Evolutionary conservation across 1,140 invertebrate genomes (phyloP).

Genomic region (Tetragonula clypearis): DNA sequence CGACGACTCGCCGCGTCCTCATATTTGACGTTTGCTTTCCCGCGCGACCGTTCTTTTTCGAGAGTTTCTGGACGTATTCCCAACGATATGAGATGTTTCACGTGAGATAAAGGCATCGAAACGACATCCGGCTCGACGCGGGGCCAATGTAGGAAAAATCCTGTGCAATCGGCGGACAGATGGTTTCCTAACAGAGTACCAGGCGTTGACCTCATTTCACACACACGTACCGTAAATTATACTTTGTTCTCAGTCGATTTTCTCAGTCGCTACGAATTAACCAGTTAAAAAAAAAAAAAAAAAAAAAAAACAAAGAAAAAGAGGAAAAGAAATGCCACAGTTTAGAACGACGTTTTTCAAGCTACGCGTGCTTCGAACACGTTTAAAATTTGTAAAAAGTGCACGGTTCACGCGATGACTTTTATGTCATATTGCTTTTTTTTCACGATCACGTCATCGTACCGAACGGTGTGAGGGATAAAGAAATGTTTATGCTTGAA

Average conservation of each 20-base stretch:
- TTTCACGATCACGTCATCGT: neutral
- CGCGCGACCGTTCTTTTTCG: neutral
- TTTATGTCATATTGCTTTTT: neutral
- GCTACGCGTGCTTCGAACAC: neutral
- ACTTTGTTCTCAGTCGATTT: constrained; percentile 25
- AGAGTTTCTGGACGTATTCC: constrained; percentile 34
- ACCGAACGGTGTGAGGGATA: neutral
- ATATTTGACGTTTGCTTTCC: neutral
- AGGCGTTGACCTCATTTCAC: constrained; percentile 34
- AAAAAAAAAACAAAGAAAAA: too few relatives aligned
- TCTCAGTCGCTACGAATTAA: constrained; percentile 21
- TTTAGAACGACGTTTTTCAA: neutral
- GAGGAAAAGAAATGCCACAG: neutral
- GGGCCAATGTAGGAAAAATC: constrained; percentile 25
- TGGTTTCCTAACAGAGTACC: constrained; percentile 18
- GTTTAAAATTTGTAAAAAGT: neutral
- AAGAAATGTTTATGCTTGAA: neutral
- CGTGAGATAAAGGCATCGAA: constrained; percentile 22
- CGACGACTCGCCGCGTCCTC: neutral
- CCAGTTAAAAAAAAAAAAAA: constrained; percentile 1
- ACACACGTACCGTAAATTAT: constrained; percentile 27
- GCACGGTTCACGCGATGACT: neutral
- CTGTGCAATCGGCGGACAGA: constrained; percentile 20
- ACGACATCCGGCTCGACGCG: neutral
- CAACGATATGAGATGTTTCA: constrained; percentile 53